phyloP scores from a whole-genome alignment of 2,888 invertebrate genomes.

The Deilephila elpenor region DNA sequence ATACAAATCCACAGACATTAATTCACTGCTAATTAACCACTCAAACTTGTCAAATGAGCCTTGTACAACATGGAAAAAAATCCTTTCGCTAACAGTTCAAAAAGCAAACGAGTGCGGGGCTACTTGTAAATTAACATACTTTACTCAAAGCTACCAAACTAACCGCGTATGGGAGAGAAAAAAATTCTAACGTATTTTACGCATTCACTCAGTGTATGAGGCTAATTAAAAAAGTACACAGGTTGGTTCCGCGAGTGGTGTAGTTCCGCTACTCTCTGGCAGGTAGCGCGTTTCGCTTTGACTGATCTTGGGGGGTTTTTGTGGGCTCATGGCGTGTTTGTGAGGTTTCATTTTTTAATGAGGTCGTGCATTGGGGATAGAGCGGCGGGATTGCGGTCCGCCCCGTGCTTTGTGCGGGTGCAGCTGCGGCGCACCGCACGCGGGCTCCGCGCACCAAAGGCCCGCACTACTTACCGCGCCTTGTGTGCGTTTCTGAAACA shows the following conservation, averaged over 20 bases:
- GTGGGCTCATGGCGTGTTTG: constrained; percentile 67
- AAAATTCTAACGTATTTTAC: constrained; percentile 78
- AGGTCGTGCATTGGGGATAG: constrained; percentile 77
- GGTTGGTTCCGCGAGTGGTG: constrained; percentile 77
- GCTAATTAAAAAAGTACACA: constrained; percentile 84
- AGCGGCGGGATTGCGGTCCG: constrained; percentile 63
- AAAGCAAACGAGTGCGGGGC: constrained; percentile 63
- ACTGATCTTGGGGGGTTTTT: constrained; percentile 66
- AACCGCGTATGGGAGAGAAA: constrained; percentile 72
- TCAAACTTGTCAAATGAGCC: constrained; percentile 53
- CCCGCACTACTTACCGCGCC: constrained; percentile 37
- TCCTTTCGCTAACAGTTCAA: constrained; percentile 65
- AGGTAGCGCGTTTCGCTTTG: constrained; percentile 79
- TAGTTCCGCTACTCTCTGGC: constrained; percentile 82
- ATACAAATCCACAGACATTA: constrained; percentile 29
- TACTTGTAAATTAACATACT: constrained; percentile 82
- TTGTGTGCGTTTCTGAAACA: constrained; percentile 72
- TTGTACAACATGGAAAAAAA: constrained; percentile 45
- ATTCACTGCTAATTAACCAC: constrained; percentile 61
- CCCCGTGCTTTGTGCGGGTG: constrained; percentile 59
- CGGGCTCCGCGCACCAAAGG: constrained; percentile 50
- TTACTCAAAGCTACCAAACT: constrained; percentile 81
- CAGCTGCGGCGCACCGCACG: constrained; percentile 44
- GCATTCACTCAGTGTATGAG: constrained; percentile 79
- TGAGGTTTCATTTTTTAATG: constrained; percentile 81